Percentiles rank a stretch among this genome's conserved stretches.
phyloP scores from a whole-genome alignment of 2,888 invertebrate genomes.

The Nudaria mundana region DNA sequence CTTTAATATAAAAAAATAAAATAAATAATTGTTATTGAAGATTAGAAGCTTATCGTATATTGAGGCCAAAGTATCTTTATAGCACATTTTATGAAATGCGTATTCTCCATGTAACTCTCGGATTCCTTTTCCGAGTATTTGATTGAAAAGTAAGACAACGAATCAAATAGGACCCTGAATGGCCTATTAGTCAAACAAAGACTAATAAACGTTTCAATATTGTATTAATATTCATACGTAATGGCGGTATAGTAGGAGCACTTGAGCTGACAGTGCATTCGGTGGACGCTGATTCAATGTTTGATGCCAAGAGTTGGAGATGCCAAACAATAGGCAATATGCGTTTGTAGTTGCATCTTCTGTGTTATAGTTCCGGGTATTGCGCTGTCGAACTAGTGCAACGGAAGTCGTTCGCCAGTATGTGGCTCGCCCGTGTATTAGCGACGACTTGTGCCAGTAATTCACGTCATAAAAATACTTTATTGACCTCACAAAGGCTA shows the following conservation, averaged over 20 bases:
- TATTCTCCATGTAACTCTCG: no score
- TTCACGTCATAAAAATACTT: conserved; percentile 24
- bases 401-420: conserved; percentile 62
- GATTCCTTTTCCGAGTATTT: no score
- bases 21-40: no score
- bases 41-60: no score
- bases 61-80: no score
- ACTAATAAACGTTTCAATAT: conserved; percentile 42
- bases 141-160: no score
- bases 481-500: conserved; percentile 37
- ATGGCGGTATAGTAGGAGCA: conserved; percentile 60
- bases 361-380: conserved; percentile 61
- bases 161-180: no score
- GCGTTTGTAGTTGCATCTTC: conserved; percentile 49
- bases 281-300: conserved; percentile 52
- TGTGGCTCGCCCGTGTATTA: conserved; percentile 24
- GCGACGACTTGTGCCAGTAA: conserved; percentile 15
- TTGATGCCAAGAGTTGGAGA: conserved; percentile 75
- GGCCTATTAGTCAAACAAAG: background rate
- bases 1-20: no score
- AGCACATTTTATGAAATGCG: no score
- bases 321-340: conserved; percentile 79
- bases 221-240: conserved; percentile 69
- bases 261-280: conserved; percentile 68
- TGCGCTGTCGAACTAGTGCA: conserved; percentile 54